These are phyloP conservation scores for Venturia canescens DNA, from an alignment of 1,140 invertebrate genomes.

Conservation along the genomic window DNA sequence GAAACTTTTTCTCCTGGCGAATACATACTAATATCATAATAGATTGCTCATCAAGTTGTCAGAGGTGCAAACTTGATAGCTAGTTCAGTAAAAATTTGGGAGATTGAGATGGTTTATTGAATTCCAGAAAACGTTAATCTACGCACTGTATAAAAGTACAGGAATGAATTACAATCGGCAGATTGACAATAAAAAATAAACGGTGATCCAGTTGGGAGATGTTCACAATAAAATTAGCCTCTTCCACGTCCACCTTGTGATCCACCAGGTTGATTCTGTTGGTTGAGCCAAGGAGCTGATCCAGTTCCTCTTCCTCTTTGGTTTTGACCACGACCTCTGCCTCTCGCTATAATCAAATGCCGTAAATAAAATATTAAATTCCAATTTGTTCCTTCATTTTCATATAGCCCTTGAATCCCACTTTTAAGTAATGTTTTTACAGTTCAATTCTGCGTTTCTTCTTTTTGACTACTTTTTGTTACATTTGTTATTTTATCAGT, in stretches of 20 bases:
- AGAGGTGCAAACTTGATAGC: no score
- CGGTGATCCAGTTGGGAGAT: not conserved
- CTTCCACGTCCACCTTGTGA: conserved; percentile 72
- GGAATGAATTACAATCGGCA: conserved; percentile 31
- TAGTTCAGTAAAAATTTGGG: not conserved
- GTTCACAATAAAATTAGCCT: conserved; percentile 62
- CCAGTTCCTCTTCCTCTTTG: conserved; percentile 75
- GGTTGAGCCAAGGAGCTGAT: conserved; percentile 74
- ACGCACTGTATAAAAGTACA: conserved; percentile 38
- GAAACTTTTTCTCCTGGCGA: no score
- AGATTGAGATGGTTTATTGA: conserved; percentile 5
- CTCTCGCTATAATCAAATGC: conserved; percentile 67
- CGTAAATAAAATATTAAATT: conserved; percentile 42
- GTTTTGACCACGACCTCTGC: conserved; percentile 74
- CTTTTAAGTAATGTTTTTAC: no score
- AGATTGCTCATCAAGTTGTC: no score
- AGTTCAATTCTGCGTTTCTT: no score
- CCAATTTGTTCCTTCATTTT: conserved; percentile 3
- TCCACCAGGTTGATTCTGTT: conserved; percentile 72
- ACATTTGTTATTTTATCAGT: no score
- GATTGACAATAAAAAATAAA: not conserved
- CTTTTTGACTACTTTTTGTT: no score
- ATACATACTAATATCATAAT: no score
- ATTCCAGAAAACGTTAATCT: conserved; percentile 29
- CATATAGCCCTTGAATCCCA: no score